Percentiles rank a stretch among this genome's conserved stretches.
Evolutionary conservation across 2,888 invertebrate genomes (phyloP).

Genomic region (Polylopha cassiicola): DNA sequence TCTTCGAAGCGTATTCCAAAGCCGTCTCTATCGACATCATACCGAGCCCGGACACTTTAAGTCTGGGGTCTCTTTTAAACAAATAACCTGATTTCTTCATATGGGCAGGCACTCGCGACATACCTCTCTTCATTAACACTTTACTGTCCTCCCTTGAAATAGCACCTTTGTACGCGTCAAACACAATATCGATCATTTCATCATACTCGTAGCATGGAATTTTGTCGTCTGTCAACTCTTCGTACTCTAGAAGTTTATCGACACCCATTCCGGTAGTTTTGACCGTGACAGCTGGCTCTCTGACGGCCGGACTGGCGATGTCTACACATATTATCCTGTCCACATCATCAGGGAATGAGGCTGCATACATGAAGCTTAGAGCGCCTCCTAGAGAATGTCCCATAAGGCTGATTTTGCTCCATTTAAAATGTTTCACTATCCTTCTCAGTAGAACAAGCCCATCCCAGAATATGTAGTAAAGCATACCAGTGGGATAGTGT

Average conservation of each 20-base stretch:
- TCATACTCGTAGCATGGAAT: slow-evolving; percentile 75
- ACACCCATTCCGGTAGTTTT: slow-evolving; percentile 41
- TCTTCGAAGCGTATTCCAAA: no score
- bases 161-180: slow-evolving; percentile 73
- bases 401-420: slow-evolving; percentile 82
- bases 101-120: slow-evolving; percentile 73
- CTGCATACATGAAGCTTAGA: slow-evolving; percentile 77
- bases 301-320: no score
- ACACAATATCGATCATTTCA: slow-evolving; percentile 75
- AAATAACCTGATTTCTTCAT: slow-evolving; percentile 79
- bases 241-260: neutral
- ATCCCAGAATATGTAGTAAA: slow-evolving; percentile 89
- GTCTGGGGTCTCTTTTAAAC: slow-evolving; percentile 80
- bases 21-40: no score
- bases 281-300: no score
- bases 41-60: no score
- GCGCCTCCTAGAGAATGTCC: slow-evolving; percentile 83
- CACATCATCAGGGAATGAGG: slow-evolving; percentile 78
- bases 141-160: slow-evolving; percentile 73
- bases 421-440: slow-evolving; percentile 82
- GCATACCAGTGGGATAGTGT: slow-evolving; percentile 82
- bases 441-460: slow-evolving; percentile 86
- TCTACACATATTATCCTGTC: slow-evolving; percentile 67
- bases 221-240: neutral
- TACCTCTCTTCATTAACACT: slow-evolving; percentile 74